phyloP scores from a whole-genome alignment of 2,797 vertebrate species.

The Enteromius afrohamiltoni region DNA sequence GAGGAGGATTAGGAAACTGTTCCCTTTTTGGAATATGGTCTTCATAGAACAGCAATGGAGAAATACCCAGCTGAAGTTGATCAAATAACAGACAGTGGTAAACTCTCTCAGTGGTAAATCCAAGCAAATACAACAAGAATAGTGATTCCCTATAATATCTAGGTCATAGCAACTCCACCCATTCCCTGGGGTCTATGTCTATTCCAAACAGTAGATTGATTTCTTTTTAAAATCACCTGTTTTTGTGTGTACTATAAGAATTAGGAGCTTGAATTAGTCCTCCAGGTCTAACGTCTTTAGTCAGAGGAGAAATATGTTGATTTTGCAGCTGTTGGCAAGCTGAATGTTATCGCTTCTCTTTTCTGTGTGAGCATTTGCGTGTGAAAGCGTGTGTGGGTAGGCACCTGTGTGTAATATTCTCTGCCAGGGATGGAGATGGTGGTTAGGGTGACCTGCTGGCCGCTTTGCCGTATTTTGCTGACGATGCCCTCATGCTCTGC shows the following conservation, averaged over 20 bases:
- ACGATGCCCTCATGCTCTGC: slow-evolving; percentile 86
- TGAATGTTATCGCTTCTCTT: slow-evolving; percentile 4
- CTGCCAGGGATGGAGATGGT: slow-evolving; percentile 81
- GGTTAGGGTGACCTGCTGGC: slow-evolving; percentile 77
- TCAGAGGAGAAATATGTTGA: slow-evolving; percentile 25
- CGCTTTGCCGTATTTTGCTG: slow-evolving; percentile 77
- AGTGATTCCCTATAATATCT: slow-evolving; percentile 22
- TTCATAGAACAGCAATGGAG: slow-evolving; percentile 76
- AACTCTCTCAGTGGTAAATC: slow-evolving; percentile 4
- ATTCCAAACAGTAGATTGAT: slow-evolving; percentile 2
- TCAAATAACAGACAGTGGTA: slow-evolving; percentile 6
- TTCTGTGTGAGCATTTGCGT: not conserved
- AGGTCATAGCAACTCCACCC: slow-evolving; percentile 22
- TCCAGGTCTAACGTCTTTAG: slow-evolving; percentile 31
- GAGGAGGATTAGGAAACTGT: slow-evolving; percentile 6
- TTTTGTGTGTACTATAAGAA: slow-evolving; percentile 7
- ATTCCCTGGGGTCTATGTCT: slow-evolving; percentile 23
- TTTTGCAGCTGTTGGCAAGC: slow-evolving; percentile 15
- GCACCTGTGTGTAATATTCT: slow-evolving; percentile 84
- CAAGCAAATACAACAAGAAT: slow-evolving; percentile 15
- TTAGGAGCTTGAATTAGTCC: not conserved
- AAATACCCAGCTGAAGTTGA: slow-evolving; percentile 70
- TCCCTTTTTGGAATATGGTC: slow-evolving; percentile 41
- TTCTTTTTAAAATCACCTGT: slow-evolving; percentile 14
- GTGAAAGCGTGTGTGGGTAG: not conserved